Evolutionary conservation across 2,888 invertebrate species (phyloP), one percentile per base, ranked within the genome.

Genomic region (Junonia oenone): DNA sequence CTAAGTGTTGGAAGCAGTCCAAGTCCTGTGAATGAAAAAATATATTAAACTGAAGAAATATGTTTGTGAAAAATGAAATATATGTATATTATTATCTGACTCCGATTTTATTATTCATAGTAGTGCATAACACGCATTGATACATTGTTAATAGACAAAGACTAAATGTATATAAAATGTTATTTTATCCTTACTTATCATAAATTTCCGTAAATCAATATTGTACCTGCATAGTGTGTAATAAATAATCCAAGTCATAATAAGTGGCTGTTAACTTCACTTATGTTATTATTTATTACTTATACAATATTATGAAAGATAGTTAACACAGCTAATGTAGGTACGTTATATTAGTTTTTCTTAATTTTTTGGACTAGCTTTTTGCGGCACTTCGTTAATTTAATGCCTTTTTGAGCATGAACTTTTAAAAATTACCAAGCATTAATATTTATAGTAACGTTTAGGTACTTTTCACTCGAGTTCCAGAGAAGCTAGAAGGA

Each of bases 1-100:
- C 94, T 95, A 66, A 97, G 92, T 71, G 96, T 94, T 75, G 97
- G 96, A 71, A 97, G 92, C 47, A 98, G 92, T 80, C 97, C 97
- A 73, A 98, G 92, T 76, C 97, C 97, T 97, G 93, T 60, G 94
- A 55, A 35, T 38, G 58, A 2, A 54, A 46, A 58, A 45, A 17
- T 19, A 29, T 11, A 9, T 17, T 46, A 9, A 46, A 40, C 13
- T 40, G 4, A 11, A n/a, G 11, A n/a, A 40, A 19, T n/a, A n/a
- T n/a, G n/a, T n/a, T n/a, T n/a, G n/a, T n/a, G n/a, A n/a, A n/a
- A n/a, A n/a, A n/a, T n/a, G n/a, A n/a, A n/a, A n/a, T n/a, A n/a
- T n/a, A n/a, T n/a, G n/a, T n/a, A n/a, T 26, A 5, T 26, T 6
- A 26, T 26, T 26, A 5, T 29, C 6, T 29, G 29, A 9, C 29